Evolutionary conservation across 30 jellyfish, hydroid and myxozoan species (phyloP).

Genomic region (Turritopsis dohrnii): DNA sequence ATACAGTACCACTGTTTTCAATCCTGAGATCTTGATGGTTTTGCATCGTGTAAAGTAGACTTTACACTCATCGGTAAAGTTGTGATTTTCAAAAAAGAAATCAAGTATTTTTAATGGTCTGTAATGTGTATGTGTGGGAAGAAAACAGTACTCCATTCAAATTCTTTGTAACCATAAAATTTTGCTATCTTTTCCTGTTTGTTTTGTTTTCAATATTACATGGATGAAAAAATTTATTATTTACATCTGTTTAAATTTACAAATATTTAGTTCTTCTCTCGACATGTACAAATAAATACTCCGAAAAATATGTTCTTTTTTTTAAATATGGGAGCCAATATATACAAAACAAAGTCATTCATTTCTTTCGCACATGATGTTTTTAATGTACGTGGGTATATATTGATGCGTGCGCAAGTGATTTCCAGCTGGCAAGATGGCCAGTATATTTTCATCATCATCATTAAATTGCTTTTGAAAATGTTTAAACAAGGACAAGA

Average conservation of each 20-base stretch:
- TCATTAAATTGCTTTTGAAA: background rate
- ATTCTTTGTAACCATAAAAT: background rate
- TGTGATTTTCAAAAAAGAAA: background rate
- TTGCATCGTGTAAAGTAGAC: background rate
- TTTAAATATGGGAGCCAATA: background rate
- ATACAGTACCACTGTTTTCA: background rate
- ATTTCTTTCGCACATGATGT: background rate
- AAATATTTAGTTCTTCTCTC: background rate
- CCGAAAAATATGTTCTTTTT: background rate
- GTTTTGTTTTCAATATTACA: background rate
- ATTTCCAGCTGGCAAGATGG: too few relatives aligned
- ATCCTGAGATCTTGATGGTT: background rate
- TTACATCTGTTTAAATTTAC: background rate
- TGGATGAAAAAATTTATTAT: background rate
- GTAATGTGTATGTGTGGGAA: background rate
- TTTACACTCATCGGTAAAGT: background rate
- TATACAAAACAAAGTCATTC: background rate
- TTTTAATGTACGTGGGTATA: background rate
- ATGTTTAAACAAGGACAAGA: background rate
- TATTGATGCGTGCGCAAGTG: background rate
- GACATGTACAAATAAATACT: background rate
- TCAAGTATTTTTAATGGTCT: background rate
- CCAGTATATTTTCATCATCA: too few relatives aligned
- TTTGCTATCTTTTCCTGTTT: background rate
- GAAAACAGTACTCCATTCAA: background rate